Percentiles rank a stretch among this genome's conserved stretches.
Conservation (phyloP, 2,113 vertebrate species). For the Nanorana parkeri region DNA sequence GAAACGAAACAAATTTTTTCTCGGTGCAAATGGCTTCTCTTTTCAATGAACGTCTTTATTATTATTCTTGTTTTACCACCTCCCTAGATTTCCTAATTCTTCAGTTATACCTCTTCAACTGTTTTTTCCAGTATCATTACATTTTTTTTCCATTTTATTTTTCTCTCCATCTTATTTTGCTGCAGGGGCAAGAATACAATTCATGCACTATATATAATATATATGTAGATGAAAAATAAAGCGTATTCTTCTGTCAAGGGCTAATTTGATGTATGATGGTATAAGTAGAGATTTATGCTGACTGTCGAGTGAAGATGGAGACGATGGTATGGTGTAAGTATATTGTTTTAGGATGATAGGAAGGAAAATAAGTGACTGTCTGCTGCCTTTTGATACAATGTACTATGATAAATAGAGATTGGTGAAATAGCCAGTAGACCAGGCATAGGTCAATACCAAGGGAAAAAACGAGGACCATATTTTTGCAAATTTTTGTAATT, state of each 20-base stretch:
- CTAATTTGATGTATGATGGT: conserved; percentile 47
- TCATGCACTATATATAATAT: conserved; percentile 57
- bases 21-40: too few species aligned
- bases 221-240: conserved; percentile 56
- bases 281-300: conserved; percentile 55
- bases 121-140: conserved; percentile 65
- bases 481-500: neutral
- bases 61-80: neutral
- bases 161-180: conserved; percentile 65
- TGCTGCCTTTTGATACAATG: conserved; percentile 40
- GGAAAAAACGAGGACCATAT: neutral
- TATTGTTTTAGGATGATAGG: conserved; percentile 24
- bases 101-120: conserved; percentile 53
- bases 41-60: too few species aligned
- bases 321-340: conserved; percentile 40
- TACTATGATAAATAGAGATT: conserved; percentile 48
- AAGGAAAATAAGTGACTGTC: conserved; percentile 36
- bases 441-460: conserved; percentile 27
- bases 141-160: conserved; percentile 66
- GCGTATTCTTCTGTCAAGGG: conserved; percentile 29
- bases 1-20: too few species aligned
- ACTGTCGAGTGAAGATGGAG: conserved; percentile 26
- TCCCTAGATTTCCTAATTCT: conserved; percentile 21
- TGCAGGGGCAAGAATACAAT: conserved; percentile 57
- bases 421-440: conserved; percentile 29